Evolutionary conservation across 2,113 vertebrate genomes (phyloP).

Genomic region (Progne subis): DNA sequence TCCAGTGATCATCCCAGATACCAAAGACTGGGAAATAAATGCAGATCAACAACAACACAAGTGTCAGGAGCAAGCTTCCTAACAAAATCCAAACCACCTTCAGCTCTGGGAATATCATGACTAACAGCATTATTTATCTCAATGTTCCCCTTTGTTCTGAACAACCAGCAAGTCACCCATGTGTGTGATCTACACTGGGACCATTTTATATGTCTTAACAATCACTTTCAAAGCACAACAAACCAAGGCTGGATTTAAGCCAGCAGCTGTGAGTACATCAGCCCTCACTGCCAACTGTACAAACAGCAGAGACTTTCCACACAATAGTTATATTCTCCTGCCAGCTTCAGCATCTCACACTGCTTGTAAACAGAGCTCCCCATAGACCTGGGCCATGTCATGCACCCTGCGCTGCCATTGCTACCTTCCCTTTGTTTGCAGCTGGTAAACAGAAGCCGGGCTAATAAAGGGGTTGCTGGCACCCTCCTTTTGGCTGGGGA

Average conservation of each 20-base stretch:
- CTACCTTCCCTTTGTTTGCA: rapidly evolving
- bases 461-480: not conserved
- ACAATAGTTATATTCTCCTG: not conserved
- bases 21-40: not conserved
- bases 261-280: not conserved
- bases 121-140: not conserved
- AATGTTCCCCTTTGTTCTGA: not conserved
- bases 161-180: not conserved
- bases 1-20: not conserved
- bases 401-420: rapidly evolving
- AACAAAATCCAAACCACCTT: not conserved
- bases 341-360: not conserved
- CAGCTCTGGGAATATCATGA: not conserved
- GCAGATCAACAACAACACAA: not conserved
- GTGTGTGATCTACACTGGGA: not conserved
- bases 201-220: not conserved
- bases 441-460: not conserved
- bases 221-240: not conserved
- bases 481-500: not conserved
- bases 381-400: not conserved
- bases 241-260: not conserved
- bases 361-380: not conserved
- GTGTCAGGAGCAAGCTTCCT: not conserved
- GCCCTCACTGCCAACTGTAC: not conserved
- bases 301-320: not conserved